These are phyloP conservation scores for Carassius carassius DNA, from an alignment of 2,113 vertebrate genomes.

Conservation along the genomic window DNA sequence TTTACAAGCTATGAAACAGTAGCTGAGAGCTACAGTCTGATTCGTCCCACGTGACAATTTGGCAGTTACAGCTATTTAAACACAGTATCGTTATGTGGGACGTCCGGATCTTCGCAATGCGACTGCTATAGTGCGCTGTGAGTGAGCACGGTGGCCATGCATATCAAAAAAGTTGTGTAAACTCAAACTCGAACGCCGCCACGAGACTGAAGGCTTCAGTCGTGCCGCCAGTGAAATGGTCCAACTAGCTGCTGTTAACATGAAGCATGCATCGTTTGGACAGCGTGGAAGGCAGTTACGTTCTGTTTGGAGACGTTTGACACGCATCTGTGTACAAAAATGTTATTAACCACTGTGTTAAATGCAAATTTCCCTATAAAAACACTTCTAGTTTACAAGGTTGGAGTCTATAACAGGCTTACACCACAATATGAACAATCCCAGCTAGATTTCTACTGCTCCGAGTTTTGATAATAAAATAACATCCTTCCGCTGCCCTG, in stretches of 20 bases:
- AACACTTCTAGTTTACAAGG: conserved; percentile 47
- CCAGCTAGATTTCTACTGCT: conserved; percentile 2
- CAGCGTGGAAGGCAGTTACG: conserved; percentile 65
- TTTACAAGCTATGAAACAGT: conserved; percentile 81
- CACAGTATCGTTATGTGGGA: conserved; percentile 71
- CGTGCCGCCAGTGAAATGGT: conserved; percentile 16
- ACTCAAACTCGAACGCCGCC: neutral
- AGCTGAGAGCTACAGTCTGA: conserved; percentile 76
- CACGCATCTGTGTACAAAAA: conserved; percentile 35
- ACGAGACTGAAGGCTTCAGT: neutral
- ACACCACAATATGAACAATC: neutral
- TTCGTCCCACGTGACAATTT: conserved; percentile 74
- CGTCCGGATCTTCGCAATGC: conserved; percentile 24
- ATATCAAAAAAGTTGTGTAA: conserved; percentile 43
- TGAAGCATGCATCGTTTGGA: conserved; percentile 62
- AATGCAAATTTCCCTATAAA: conserved; percentile 56
- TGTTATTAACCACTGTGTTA: conserved; percentile 36
- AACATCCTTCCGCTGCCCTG: neutral
- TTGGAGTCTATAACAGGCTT: conserved; percentile 20
- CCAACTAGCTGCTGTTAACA: conserved; percentile 42
- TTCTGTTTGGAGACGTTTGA: conserved; percentile 7
- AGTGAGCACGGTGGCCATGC: conserved; percentile 35
- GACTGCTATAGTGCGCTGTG: conserved; percentile 23
- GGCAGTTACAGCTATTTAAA: conserved; percentile 81
- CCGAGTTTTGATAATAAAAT: neutral